Conservation (phyloP, 2,888 invertebrate species). For the Lordiphosa fenestrarum region DNA sequence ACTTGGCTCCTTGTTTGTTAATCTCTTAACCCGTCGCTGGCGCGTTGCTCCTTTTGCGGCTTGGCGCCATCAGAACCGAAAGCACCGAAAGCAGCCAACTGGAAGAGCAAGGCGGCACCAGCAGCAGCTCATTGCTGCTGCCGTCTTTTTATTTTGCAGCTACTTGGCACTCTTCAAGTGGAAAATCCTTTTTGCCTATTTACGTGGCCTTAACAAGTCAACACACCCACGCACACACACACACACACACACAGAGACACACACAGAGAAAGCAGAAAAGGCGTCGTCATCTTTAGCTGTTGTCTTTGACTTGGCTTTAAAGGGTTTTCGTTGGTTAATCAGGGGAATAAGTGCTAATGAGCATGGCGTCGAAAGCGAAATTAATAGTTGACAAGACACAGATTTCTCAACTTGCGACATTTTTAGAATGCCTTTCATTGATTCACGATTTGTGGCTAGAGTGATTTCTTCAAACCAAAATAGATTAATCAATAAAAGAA, state of each 20-base stretch:
- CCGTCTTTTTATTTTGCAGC: slow-evolving; percentile 29
- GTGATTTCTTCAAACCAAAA: no score
- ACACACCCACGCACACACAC: slow-evolving; percentile 28
- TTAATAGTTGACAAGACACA: no score
- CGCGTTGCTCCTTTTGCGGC: slow-evolving; percentile 63
- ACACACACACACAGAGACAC: background rate
- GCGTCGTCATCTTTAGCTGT: slow-evolving; percentile 4
- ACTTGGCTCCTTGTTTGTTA: slow-evolving; percentile 45
- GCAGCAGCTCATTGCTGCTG: slow-evolving; percentile 13
- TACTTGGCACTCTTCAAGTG: slow-evolving; percentile 72
- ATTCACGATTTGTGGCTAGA: no score
- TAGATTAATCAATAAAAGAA: no score
- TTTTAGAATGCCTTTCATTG: no score
- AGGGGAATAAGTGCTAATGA: background rate
- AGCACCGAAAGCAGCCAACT: slow-evolving; percentile 55
- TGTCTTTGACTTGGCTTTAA: slow-evolving; percentile 40
- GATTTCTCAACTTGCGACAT: no score
- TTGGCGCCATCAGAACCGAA: slow-evolving; percentile 53
- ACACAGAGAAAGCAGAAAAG: background rate
- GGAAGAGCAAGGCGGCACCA: slow-evolving; percentile 44
- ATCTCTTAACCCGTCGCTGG: slow-evolving; percentile 61
- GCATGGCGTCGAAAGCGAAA: no score
- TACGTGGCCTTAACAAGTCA: slow-evolving; percentile 59
- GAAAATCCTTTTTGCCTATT: slow-evolving; percentile 74
- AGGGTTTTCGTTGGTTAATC: slow-evolving; percentile 4